Percentiles rank a stretch among this genome's conserved stretches.
Conservation (phyloP, 2,888 invertebrate genomes). For the Notodonta ziczac region DNA sequence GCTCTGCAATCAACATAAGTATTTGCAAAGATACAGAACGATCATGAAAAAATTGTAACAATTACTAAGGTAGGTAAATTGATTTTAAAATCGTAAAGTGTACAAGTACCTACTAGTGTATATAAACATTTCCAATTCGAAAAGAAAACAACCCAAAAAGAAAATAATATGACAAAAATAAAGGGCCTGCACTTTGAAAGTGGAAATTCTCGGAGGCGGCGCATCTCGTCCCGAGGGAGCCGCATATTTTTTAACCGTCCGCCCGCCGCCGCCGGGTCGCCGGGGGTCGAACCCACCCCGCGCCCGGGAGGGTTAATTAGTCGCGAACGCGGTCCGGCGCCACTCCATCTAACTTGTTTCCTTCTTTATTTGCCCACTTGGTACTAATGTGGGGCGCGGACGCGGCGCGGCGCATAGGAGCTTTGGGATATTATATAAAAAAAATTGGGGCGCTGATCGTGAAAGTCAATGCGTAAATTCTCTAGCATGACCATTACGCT, state of each 20-base stretch:
- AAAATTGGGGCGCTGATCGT: neutral
- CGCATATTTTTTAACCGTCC: slow-evolving; percentile 72
- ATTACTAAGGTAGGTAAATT: no score
- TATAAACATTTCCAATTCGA: neutral
- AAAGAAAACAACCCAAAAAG: neutral
- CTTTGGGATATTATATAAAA: slow-evolving; percentile 1
- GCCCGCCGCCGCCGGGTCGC: slow-evolving; percentile 36
- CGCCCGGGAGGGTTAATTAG: slow-evolving; percentile 77
- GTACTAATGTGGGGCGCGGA: slow-evolving; percentile 74
- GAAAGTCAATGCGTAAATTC: no score
- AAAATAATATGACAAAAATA: neutral
- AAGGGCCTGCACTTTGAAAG: slow-evolving; percentile 38
- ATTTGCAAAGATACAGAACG: no score
- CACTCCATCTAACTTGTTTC: slow-evolving; percentile 82
- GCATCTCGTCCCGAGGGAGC: slow-evolving; percentile 63
- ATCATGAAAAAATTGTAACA: no score
- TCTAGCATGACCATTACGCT: no score
- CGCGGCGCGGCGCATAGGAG: slow-evolving; percentile 11
- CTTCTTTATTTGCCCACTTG: slow-evolving; percentile 83
- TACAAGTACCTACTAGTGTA: no score
- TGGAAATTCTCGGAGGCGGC: slow-evolving; percentile 61
- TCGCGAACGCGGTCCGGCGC: slow-evolving; percentile 80
- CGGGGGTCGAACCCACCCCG: slow-evolving; percentile 48
- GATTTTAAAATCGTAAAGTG: no score
- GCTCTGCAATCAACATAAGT: no score